Evolutionary conservation across 2,797 vertebrate species (phyloP), one percentile per base, ranked within the genome.

Genomic region (Setipinna tenuifilis): DNA sequence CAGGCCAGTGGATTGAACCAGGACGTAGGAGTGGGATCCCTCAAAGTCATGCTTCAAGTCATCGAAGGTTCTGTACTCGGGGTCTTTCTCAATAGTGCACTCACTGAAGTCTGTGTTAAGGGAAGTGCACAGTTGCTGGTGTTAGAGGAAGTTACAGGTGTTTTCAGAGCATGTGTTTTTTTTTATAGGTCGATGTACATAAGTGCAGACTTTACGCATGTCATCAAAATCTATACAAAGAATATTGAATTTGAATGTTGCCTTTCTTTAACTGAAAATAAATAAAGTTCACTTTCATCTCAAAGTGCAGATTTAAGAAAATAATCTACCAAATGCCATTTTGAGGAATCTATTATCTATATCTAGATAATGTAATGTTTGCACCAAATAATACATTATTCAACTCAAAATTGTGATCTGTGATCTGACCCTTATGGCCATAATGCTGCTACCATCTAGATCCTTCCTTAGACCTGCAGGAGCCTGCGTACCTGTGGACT

Each of bases 21-120:
- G 86, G 86, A 96, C 88, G 6, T 97, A 96, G 0, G 94, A 95
- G 85, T 93, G 87, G 84, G 89, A 91, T 16, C 96, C 96, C 85
- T 95, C 90, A 85, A 97, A 97, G 35, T 94, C 84, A 84, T 97
- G 94, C 89, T 93, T 91, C 87, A 94, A 62, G 31, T 93, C 81
- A 0, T 98, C 97, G 1, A 97, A 97, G 4, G 96, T 97, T 89
- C 65, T 58, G 88, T 96, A 97, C 86, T 96, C 93, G 0, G 95
- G 93, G 58, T 95, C 93, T 0, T 91, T 91, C 0, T 92, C 89
- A 86, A 97, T 75, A 1, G 54, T 90, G 84, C 97, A 98, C 85
- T 92, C 93, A 23, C 87, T 82, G 57, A 95, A 94, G 7, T 71
- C 94, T 95, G 89, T 35, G 11, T 75, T 84, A 80, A 16, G 81